phyloP scores from a whole-genome alignment of 1,140 invertebrate species.

The Marisa cornuarietis region DNA sequence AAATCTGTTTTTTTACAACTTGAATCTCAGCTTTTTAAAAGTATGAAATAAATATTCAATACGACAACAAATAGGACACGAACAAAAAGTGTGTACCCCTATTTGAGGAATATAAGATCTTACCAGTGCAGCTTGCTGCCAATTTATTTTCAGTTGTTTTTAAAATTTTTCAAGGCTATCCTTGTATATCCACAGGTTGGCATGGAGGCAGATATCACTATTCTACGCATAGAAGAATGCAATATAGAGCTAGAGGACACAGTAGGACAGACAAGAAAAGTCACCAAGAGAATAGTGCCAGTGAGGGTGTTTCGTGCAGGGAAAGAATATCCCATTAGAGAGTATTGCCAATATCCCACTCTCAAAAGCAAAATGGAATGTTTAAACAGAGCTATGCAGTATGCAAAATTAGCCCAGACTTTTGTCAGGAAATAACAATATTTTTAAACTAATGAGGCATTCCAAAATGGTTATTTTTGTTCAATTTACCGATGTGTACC shows the following conservation, averaged over 20 bases:
- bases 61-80: no score
- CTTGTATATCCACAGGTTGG: constrained; percentile 25
- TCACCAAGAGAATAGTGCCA: constrained; percentile 43
- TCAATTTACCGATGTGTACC: no score
- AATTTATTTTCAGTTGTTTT: no score
- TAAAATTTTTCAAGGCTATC: no score
- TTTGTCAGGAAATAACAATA: no score
- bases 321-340: constrained; percentile 26
- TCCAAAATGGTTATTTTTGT: no score
- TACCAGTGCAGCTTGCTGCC: no score
- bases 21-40: background rate
- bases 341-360: constrained; percentile 39
- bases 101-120: no score
- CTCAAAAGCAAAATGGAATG: constrained; percentile 21
- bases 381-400: constrained; percentile 7
- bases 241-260: constrained; percentile 48
- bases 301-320: constrained; percentile 53
- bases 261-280: constrained; percentile 34
- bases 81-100: no score
- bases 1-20: background rate
- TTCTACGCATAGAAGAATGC: constrained; percentile 45
- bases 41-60: background rate
- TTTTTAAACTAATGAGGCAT: no score
- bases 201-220: constrained; percentile 51
- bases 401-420: background rate